phyloP scores from a whole-genome alignment of 2,797 vertebrate genomes.

The Arvicola amphibius region DNA sequence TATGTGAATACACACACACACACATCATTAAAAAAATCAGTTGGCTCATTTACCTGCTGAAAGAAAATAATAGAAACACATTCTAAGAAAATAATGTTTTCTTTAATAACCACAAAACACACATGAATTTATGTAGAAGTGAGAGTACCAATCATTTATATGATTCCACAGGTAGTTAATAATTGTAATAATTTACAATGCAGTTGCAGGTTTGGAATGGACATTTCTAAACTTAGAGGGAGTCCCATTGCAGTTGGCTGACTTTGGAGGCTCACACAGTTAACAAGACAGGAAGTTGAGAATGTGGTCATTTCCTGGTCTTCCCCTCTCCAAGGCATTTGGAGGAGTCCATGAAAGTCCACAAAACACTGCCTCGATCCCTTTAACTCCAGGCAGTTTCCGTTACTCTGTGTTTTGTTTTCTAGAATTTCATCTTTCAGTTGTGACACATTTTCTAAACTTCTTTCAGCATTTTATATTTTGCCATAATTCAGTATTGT shows the following conservation, averaged over 20 bases:
- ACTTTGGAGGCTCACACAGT: not conserved
- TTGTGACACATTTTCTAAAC: not conserved
- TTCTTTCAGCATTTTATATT: not conserved
- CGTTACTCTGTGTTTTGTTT: not conserved
- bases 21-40: not conserved
- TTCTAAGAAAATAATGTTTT: not conserved
- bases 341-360: fast-evolving
- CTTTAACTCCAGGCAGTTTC: not conserved
- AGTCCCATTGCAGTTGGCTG: not conserved
- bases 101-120: not conserved
- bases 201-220: not conserved
- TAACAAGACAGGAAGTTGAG: not conserved
- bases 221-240: not conserved
- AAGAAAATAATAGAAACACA: constrained; percentile 42
- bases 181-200: not conserved
- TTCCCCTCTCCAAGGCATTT: not conserved
- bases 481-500: not conserved
- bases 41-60: constrained; percentile 17
- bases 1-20: not conserved
- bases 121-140: not conserved
- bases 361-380: not conserved
- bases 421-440: constrained; percentile 26
- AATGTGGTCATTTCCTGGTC: not conserved
- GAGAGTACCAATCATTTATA: not conserved
- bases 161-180: not conserved